phyloP scores from a whole-genome alignment of 2,888 invertebrate genomes.

The Apodemia duryi region DNA sequence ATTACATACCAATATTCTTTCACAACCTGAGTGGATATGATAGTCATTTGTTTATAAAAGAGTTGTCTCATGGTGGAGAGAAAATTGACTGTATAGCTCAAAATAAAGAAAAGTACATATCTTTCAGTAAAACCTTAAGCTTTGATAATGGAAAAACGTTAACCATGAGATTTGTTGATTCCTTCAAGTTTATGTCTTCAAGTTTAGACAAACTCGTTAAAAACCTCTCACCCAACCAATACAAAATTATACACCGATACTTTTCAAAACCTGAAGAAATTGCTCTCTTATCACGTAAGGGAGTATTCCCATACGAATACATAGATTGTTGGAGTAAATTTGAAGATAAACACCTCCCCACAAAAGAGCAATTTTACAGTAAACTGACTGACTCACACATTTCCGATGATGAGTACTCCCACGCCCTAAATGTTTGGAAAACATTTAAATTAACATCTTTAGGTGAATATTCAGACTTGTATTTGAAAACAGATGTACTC shows the following conservation, averaged over 20 bases:
- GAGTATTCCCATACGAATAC: not conserved
- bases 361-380: not conserved
- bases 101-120: not conserved
- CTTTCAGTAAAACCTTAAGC: not conserved
- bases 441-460: too few species aligned
- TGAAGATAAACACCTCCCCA: not conserved
- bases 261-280: not conserved
- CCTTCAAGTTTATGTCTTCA: not conserved
- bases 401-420: not conserved
- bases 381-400: not conserved
- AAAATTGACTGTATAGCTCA: not conserved
- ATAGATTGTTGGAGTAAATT: not conserved
- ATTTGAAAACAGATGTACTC: too few species aligned
- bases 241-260: not conserved
- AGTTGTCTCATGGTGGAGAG: not conserved
- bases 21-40: not conserved
- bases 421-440: not conserved
- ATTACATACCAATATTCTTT: not conserved
- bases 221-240: not conserved
- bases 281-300: not conserved
- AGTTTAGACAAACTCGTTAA: not conserved
- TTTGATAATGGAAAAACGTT: not conserved
- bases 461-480: too few species aligned
- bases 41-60: not conserved
- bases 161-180: constrained; percentile 1